phyloP scores from a whole-genome alignment of 2,113 vertebrate genomes.

The Rousettus leschenaultii region DNA sequence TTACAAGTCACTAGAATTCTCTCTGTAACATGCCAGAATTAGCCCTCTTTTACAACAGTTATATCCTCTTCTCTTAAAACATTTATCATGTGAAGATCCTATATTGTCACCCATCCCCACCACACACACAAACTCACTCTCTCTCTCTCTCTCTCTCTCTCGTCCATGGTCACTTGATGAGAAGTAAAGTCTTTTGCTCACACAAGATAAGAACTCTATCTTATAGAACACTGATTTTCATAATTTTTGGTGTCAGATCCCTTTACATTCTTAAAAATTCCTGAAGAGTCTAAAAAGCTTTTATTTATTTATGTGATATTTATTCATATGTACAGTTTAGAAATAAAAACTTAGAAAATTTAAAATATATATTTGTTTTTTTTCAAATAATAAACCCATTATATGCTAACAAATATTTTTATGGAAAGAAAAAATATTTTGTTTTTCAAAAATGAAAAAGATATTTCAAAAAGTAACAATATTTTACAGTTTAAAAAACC shows the following conservation, averaged over 20 bases:
- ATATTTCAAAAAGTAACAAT: background rate
- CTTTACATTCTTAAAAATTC: background rate
- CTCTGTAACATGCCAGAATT: background rate
- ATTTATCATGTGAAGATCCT: background rate
- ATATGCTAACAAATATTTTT: background rate
- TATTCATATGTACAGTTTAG: background rate
- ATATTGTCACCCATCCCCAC: background rate
- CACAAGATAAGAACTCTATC: background rate
- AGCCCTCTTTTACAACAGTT: background rate
- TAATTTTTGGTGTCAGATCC: background rate
- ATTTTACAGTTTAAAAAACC: constrained; percentile 28
- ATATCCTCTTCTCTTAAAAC: background rate
- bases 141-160: background rate
- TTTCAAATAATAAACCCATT: background rate
- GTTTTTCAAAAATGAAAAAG: constrained; percentile 14
- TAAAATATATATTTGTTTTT: background rate
- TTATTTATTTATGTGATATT: background rate
- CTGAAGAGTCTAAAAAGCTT: background rate
- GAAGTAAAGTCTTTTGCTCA: background rate
- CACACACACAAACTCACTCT: no score
- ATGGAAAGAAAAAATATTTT: background rate
- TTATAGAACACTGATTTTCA: background rate
- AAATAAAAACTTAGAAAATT: background rate
- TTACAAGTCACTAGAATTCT: background rate
- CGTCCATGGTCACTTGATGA: background rate